Evolutionary conservation across 2,888 invertebrate genomes (phyloP).

Genomic region (Drosophila greeni): DNA sequence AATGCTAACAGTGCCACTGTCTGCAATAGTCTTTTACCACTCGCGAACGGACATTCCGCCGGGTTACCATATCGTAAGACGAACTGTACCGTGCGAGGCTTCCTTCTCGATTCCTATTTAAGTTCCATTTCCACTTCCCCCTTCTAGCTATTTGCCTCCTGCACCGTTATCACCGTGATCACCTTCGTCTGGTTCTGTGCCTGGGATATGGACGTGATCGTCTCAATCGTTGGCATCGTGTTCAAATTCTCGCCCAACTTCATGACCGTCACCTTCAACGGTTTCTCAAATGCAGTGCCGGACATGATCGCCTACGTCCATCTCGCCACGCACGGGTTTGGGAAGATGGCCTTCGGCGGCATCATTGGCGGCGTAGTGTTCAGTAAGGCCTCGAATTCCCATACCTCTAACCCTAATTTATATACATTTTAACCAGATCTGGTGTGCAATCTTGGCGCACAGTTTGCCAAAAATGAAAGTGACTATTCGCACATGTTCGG

Average conservation of each 20-base stretch:
- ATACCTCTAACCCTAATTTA: neutral
- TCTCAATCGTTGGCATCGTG: slow-evolving; percentile 38
- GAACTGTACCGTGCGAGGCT: too few relatives aligned
- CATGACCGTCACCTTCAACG: slow-evolving; percentile 40
- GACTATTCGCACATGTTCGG: slow-evolving; percentile 28
- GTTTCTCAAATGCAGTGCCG: slow-evolving; percentile 36
- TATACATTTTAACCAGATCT: slow-evolving; percentile 32
- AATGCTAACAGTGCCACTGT: slow-evolving; percentile 44
- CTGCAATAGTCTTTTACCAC: slow-evolving; percentile 26
- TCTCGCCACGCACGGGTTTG: slow-evolving; percentile 47
- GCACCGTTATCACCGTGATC: slow-evolving; percentile 20
- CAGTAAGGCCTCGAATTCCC: slow-evolving; percentile 35
- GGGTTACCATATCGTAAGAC: slow-evolving; percentile 43
- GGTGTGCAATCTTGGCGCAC: slow-evolving; percentile 24
- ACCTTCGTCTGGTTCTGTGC: slow-evolving; percentile 38
- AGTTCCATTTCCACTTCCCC: neutral
- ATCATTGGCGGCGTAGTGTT: slow-evolving; percentile 46
- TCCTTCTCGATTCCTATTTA: neutral
- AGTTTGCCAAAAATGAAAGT: neutral
- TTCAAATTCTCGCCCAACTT: slow-evolving; percentile 33
- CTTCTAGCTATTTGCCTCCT: slow-evolving; percentile 21
- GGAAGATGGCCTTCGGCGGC: slow-evolving; percentile 54
- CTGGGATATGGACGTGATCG: slow-evolving; percentile 45
- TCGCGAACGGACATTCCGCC: slow-evolving; percentile 57
- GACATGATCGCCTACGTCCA: slow-evolving; percentile 39